Evolutionary conservation across 2,888 invertebrate species (phyloP).

Genomic region (Drosophila flavopinicola): DNA sequence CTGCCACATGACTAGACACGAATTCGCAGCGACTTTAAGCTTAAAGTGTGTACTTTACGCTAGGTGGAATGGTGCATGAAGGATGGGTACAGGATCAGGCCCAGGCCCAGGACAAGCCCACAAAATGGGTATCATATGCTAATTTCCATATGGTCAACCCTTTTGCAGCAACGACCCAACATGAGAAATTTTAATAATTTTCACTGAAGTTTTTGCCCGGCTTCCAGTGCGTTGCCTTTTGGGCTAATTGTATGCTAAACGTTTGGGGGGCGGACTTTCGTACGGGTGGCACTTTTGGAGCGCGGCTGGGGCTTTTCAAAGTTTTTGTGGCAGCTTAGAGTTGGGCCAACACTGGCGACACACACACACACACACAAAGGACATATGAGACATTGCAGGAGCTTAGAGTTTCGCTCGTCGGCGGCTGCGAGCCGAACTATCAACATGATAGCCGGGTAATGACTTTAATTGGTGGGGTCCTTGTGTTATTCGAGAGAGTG

Average conservation of each 20-base stretch:
- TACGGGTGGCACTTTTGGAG: conserved; percentile 25
- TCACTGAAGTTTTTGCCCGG: conserved; percentile 72
- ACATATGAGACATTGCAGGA: conserved; percentile 54
- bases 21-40: conserved; percentile 58
- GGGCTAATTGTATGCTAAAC: conserved; percentile 82
- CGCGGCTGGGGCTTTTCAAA: conserved; percentile 47
- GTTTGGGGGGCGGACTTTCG: conserved; percentile 45
- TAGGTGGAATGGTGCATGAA: neutral
- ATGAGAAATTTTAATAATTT: conserved; percentile 77
- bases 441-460: conserved; percentile 74
- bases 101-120: conserved; percentile 15
- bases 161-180: conserved; percentile 62
- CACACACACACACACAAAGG: conserved; percentile 20
- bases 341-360: conserved; percentile 28
- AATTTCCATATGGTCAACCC: conserved; percentile 82
- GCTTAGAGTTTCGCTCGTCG: conserved; percentile 35
- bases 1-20: conserved; percentile 62
- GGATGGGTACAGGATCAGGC: neutral
- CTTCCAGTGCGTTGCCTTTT: conserved; percentile 61
- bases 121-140: conserved; percentile 75
- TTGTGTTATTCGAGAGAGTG: conserved; percentile 20
- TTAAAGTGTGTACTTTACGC: conserved; percentile 45
- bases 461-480: conserved; percentile 69
- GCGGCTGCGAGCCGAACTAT: conserved; percentile 49
- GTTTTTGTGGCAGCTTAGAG: conserved; percentile 71